Base-by-base conservation (phyloP, 1,140 invertebrate genomes). In the Trachymyrmex septentrionalis region DNA sequence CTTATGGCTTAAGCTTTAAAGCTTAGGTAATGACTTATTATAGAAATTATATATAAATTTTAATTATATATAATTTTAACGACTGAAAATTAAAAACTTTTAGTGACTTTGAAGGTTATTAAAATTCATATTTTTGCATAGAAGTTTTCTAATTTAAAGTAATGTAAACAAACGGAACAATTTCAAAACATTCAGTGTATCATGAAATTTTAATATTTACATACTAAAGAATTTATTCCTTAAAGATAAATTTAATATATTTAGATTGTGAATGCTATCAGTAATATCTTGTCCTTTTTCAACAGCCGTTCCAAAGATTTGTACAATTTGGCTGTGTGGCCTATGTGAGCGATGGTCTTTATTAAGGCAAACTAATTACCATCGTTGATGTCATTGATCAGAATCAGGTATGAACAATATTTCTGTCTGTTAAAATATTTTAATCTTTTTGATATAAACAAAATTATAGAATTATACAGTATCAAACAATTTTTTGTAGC, bases 371-470 rank as follows among this genome's bases (percentile, higher is more conserved):
- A 96, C 96, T 99, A 71, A 97, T 98, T 88, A 96, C 97, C 89
- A 99, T 99, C 93, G 98, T 99, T 61, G 98, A 99, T 95, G 96
- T 99, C 91, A 99, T 99, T 92, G 99, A 99, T 95, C 99, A 99
- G 96, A 99, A 99, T 93, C 97, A 98, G 94, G 99, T 98, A 96
- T 96, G 96, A 86, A 86, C 90, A 80, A 90, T 66, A 53, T 67
- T 12, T 63, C 5, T 86, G 9, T 86, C 19, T 75, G 55, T 75
- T 71, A 38, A 38, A 59, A 44, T 12, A 34, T 71, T 44, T 85
- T 73, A 59, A 77, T 14, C 63, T 63, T 81, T 48, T 64, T 3
- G 12, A 0, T 38, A 38, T 38, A 66, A 2, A 53, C n/a, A 53
- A 0, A 55, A 30, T 9, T 72, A 3, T n/a, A 14, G 27, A 64